Base-by-base conservation (phyloP, 2,113 vertebrate species). In the Falco punctatus region DNA sequence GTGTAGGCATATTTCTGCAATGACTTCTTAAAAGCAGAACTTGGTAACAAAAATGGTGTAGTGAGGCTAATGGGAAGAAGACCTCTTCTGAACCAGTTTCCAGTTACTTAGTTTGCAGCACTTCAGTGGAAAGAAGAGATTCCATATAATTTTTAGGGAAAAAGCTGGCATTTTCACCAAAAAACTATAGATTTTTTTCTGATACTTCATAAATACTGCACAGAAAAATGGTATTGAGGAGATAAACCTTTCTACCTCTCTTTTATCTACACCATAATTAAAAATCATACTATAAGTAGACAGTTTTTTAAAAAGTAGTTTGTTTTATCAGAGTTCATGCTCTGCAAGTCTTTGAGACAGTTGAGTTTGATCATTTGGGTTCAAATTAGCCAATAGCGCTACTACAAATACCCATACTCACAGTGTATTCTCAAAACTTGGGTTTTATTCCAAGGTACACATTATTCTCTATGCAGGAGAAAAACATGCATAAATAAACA, bases 191-290 rank as follows among this genome's bases (percentile, higher is more conserved):
- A 35, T 75, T 74, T 84, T 91, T 93, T 91, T n/a, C 66, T 77
- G 70, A 75, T 89, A 73, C 46, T 89, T 75, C 72, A 62, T 87
- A 94, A 94, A 67, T 82, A 93, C 95, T 91, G 83, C 94, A 94
- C 92, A 96, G 64, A 92, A 94, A 82, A 82, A 57, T 61, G 9
- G 87, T 72, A 65, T 16, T 81, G 94, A 86, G 86, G 92, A 71
- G 77, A 94, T 94, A 96, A 97, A 91, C 62, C 62, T 95, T 95
- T 87, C 92, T 97, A 94, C 95, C 96, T 96, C 96, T 96, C 92
- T 91, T 91, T 94, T 91, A 79, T 82, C 86, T 92, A 61, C 51
- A 77, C 77, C 70, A 0, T 81, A 71, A 71, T 78, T 85, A 55
- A 91, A 91, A 94, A 77, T 73, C 72, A 70, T 65, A 32, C 40